Evolutionary conservation across 2,113 vertebrate genomes (phyloP).

Genomic region (Burhinus bistriatus): DNA sequence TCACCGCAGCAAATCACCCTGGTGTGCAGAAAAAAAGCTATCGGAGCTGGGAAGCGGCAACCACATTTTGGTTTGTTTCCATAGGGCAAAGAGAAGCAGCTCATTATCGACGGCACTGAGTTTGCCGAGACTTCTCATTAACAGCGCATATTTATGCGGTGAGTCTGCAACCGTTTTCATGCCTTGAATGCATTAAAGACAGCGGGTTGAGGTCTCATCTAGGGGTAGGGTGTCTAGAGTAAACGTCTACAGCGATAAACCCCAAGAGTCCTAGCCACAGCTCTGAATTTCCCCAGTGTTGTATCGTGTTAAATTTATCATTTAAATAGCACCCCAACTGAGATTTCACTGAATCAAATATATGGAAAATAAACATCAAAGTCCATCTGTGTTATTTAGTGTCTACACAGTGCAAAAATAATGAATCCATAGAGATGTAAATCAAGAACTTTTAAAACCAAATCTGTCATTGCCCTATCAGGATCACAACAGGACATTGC

Average conservation of each 20-base stretch:
- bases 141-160: neutral
- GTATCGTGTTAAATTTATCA: neutral
- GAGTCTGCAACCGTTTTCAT: neutral
- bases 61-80: neutral
- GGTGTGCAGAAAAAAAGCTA: neutral
- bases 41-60: neutral
- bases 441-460: neutral
- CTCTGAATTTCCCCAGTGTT: neutral
- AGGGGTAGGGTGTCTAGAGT: neutral
- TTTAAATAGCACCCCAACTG: neutral
- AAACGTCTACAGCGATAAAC: neutral
- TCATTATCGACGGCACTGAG: neutral
- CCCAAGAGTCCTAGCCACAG: neutral
- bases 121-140: neutral
- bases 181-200: neutral
- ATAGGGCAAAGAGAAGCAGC: neutral
- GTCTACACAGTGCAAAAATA: neutral
- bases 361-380: neutral
- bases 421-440: neutral
- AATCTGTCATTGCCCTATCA: neutral
- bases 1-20: neutral
- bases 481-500: neutral
- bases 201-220: neutral
- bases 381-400: neutral
- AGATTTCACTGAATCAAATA: neutral